A percentile compares a stretch with the other conserved stretches of the same genome.
Conservation (phyloP, 2,113 vertebrate genomes). For the Laticauda laticaudata region DNA sequence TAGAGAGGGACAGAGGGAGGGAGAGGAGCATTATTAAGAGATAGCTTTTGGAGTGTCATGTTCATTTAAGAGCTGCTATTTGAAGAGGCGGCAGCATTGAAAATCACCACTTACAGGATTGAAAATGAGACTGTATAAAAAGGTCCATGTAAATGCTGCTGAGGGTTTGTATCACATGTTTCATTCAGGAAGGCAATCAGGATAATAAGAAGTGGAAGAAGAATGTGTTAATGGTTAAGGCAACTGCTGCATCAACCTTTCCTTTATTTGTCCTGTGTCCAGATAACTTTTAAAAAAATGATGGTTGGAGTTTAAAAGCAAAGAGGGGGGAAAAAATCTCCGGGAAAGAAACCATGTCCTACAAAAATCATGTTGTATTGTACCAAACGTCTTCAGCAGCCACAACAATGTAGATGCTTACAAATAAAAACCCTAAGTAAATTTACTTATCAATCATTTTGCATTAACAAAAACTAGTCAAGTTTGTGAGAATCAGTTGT, state of each 20-base stretch:
- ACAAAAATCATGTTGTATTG: neutral
- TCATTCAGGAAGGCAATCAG: slow-evolving; percentile 65
- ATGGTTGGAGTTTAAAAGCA: slow-evolving; percentile 45
- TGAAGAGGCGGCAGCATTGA: slow-evolving; percentile 53
- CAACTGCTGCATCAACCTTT: slow-evolving; percentile 40
- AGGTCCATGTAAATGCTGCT: slow-evolving; percentile 38
- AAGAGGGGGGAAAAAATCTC: slow-evolving; percentile 32
- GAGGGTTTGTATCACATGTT: slow-evolving; percentile 34
- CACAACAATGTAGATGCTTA: slow-evolving; percentile 14
- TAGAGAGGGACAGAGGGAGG: neutral
- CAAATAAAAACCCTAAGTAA: slow-evolving; percentile 7
- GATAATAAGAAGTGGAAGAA: slow-evolving; percentile 63
- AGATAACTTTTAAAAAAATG: slow-evolving; percentile 9
- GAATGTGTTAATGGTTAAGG: slow-evolving; percentile 50
- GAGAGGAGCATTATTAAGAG: neutral
- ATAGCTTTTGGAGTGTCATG: neutral
- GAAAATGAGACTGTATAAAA: slow-evolving; percentile 42
- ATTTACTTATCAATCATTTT: neutral
- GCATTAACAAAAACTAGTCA: neutral
- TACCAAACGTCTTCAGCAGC: slow-evolving; percentile 4
- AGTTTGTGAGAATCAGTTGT: too few relatives aligned
- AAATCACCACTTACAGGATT: slow-evolving; percentile 48
- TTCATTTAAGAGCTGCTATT: slow-evolving; percentile 52
- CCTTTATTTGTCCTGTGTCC: slow-evolving; percentile 45
- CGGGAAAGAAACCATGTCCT: neutral